phyloP scores from a whole-genome alignment of 2,113 vertebrate species.

The Prunella fulvescens region DNA sequence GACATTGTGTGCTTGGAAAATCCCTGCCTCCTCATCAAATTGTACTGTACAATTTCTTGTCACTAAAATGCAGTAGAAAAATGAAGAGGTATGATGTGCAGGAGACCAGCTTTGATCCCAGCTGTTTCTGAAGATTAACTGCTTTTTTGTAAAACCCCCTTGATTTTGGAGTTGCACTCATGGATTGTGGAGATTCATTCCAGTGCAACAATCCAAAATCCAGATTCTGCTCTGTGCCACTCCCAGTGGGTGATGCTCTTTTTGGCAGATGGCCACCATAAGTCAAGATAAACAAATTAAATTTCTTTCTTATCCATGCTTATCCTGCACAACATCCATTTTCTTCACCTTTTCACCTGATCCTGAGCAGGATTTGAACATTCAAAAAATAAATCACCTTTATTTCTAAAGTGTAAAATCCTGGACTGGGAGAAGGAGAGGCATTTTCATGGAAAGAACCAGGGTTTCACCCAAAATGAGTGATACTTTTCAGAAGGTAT shows the following conservation, averaged over 20 bases:
- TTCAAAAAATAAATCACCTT: not conserved
- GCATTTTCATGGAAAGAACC: not conserved
- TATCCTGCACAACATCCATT: not conserved
- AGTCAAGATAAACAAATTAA: not conserved
- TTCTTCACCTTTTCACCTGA: not conserved
- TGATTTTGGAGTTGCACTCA: not conserved
- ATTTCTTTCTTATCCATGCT: not conserved
- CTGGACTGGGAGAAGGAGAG: not conserved
- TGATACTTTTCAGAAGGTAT: not conserved
- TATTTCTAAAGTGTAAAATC: not conserved
- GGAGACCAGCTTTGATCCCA: not conserved
- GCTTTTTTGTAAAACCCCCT: accelerated
- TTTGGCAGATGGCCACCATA: not conserved
- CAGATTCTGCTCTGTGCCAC: not conserved
- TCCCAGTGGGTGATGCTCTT: not conserved
- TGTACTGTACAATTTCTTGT: not conserved
- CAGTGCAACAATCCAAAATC: not conserved
- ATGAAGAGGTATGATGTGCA: not conserved
- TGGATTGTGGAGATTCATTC: not conserved
- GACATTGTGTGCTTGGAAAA: not conserved
- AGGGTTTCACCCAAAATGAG: not conserved
- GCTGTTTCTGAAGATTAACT: not conserved
- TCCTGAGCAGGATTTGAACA: not conserved
- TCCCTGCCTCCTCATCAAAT: not conserved
- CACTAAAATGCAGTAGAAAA: not conserved